Evolutionary conservation across 2,888 invertebrate genomes (phyloP).

Genomic region (Archips xylosteana): DNA sequence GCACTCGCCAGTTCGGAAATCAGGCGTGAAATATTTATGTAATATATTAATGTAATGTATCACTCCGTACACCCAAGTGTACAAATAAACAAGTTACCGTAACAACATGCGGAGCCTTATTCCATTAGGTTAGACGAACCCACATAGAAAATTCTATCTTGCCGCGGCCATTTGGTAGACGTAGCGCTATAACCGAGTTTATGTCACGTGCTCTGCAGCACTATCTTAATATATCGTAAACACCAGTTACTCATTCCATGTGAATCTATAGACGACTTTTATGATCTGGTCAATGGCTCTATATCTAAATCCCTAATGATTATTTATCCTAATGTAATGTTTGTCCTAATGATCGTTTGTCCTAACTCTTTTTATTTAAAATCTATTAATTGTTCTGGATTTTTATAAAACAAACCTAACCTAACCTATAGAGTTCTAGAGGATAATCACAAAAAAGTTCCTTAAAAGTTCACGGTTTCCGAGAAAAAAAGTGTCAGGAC

Average conservation of each 20-base stretch:
- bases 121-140: slow-evolving; percentile 13
- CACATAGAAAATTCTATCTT: slow-evolving; percentile 25
- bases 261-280: slow-evolving; percentile 3
- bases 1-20: slow-evolving; percentile 1
- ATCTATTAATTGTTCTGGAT: too few species aligned
- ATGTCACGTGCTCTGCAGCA: slow-evolving; percentile 11
- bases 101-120: slow-evolving; percentile 7
- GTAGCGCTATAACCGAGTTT: slow-evolving; percentile 31
- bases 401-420: too few species aligned
- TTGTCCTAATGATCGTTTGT: too few species aligned
- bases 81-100: slow-evolving; percentile 11
- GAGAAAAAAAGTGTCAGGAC: too few species aligned
- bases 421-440: too few species aligned
- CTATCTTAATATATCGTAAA: slow-evolving; percentile 22
- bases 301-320: too few species aligned
- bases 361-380: too few species aligned
- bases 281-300: too few species aligned
- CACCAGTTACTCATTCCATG: not conserved
- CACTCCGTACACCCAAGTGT: slow-evolving; percentile 24
- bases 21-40: slow-evolving; percentile 25
- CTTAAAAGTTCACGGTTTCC: too few species aligned
- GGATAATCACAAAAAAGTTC: too few species aligned
- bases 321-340: too few species aligned
- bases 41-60: slow-evolving; percentile 29
- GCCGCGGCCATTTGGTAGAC: slow-evolving; percentile 12